Evolutionary conservation across 2,113 vertebrate genomes (phyloP), one percentile per base, ranked within the genome.

Genomic region (Noturus placidus): DNA sequence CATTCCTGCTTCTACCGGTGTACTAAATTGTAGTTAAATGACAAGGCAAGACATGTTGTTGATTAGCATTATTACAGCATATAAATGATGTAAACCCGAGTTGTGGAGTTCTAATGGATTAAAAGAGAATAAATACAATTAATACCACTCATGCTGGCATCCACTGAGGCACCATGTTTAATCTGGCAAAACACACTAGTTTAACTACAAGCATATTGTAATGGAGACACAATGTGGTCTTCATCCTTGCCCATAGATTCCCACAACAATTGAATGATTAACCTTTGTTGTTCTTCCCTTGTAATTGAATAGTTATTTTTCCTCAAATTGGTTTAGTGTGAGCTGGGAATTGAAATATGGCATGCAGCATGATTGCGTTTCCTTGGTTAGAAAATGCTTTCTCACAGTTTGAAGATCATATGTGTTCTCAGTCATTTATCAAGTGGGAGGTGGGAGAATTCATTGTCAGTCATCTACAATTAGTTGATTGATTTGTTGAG

Each of bases 281-380:
- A 86, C 38, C 61, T 52, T 86, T 83, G 88, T 84, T 89, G 83
- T 87, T 89, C 83, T 65, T 87, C 30, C 74, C 54, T 83, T 87
- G 88, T 74, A 84, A 87, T 74, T 89, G 72, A 87, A 63, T 67
- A 79, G 82, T 87, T 84, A 80, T 82, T 63, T 83, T 77, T 77
- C 81, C 77, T 87, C 85, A 87, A 79, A 72, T 79, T 84, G 81
- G 61, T 79, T 87, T 84, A 79, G 67, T 84, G 63, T 84, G 81
- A 87, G 72, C 74, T 79, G 61, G 85, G 72, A 89, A 87, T 69
- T 87, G 30, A 78, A 86, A 76, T 67, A 77, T 72, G 84, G 57
- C 67, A 59, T 67, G 52, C 74, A 33, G 42, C 63, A 59, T 80
- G 35, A 82, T 76, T 82, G 59, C 56, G 70, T 83, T 86, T 22